phyloP scores from a whole-genome alignment of 2,113 vertebrate genomes.

The Muntiacus muntjak region DNA sequence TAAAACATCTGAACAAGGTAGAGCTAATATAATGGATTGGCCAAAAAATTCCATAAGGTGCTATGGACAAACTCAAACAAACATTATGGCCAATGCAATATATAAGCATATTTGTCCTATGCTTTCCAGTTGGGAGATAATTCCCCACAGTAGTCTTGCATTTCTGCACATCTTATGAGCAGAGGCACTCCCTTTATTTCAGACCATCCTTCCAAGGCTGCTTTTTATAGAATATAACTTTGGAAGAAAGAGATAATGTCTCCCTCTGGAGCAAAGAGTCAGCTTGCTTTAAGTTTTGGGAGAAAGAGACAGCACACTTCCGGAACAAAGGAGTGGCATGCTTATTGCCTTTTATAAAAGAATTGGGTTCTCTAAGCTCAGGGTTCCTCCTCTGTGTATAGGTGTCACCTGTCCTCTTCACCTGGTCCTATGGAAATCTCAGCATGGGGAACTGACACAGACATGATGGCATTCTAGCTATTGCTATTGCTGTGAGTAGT shows the following conservation, averaged over 20 bases:
- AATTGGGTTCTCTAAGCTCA: neutral
- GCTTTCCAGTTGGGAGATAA: neutral
- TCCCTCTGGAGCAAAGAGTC: neutral
- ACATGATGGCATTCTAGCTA: neutral
- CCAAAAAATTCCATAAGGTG: neutral
- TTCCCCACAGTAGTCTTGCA: neutral
- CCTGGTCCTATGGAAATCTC: neutral
- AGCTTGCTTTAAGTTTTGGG: neutral
- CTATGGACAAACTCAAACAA: neutral
- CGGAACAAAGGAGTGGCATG: neutral
- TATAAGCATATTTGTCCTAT: neutral
- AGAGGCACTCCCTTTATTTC: neutral
- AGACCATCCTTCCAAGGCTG: neutral
- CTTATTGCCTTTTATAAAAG: neutral
- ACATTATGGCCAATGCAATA: neutral
- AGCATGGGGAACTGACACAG: neutral
- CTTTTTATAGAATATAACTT: neutral
- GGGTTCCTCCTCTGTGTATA: neutral
- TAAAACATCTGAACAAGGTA: neutral
- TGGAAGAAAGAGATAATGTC: neutral
- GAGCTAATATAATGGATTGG: neutral
- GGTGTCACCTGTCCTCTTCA: neutral
- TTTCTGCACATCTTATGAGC: neutral
- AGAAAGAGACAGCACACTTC: neutral
- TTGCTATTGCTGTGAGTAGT: neutral